Evolutionary conservation across 2,888 invertebrate genomes (phyloP).

Genomic region (Ligdia adustata): DNA sequence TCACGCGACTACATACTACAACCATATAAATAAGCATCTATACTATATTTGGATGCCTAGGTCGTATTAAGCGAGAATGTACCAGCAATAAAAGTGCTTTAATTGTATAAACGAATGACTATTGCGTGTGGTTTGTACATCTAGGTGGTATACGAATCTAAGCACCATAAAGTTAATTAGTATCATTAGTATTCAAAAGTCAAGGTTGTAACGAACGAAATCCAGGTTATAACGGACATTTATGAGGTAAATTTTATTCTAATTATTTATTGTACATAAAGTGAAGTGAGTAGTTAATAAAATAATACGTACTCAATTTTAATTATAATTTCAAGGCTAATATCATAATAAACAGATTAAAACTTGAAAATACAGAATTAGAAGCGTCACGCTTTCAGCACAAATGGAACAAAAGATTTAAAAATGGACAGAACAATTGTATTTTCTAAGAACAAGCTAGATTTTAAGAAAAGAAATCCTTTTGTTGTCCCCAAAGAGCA

Average conservation of each 20-base stretch:
- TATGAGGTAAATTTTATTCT: no score
- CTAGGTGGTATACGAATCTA: conserved; percentile 33
- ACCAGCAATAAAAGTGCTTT: conserved; percentile 31
- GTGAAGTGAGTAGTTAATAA: no score
- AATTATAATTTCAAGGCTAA: neutral
- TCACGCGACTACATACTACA: conserved; percentile 54
- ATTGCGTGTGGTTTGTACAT: conserved; percentile 47
- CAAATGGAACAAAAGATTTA: conserved; percentile 1
- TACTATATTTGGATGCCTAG: conserved; percentile 55
- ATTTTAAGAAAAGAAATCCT: conserved; percentile 8
- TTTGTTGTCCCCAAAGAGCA: conserved; percentile 19
- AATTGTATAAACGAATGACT: conserved; percentile 65
- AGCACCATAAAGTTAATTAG: conserved; percentile 22
- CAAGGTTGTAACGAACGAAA: neutral
- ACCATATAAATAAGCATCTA: neutral
- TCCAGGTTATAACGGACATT: neutral
- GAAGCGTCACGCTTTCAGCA: conserved; percentile 2
- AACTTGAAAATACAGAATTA: no score
- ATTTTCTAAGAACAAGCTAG: conserved; percentile 3
- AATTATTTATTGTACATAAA: no score
- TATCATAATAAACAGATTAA: no score
- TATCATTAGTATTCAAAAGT: no score
- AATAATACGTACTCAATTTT: neutral
- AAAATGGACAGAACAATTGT: neutral
- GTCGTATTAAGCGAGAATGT: conserved; percentile 27